Conservation (phyloP, 2,888 invertebrate genomes). For the Conus canariensis region DNA sequence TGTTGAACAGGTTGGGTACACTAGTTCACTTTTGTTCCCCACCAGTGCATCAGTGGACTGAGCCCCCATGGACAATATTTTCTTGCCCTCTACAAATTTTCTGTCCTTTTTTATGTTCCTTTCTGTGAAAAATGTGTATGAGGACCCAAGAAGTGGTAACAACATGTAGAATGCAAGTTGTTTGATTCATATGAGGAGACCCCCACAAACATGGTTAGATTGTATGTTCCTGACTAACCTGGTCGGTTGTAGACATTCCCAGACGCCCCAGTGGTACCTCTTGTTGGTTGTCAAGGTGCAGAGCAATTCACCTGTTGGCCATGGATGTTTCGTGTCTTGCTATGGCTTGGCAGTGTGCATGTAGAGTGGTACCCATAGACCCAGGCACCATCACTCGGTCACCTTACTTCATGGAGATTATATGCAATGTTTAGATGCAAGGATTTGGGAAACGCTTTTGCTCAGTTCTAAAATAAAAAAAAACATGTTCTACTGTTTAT, state of each 20-base stretch:
- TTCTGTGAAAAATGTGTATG: too few relatives aligned
- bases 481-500: background rate
- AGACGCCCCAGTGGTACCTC: background rate
- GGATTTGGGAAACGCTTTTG: background rate
- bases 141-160: background rate
- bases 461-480: background rate
- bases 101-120: too few relatives aligned
- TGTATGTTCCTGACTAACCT: background rate
- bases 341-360: conserved; percentile 16
- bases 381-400: background rate
- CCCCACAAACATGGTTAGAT: background rate
- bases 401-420: background rate
- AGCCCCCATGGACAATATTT: too few relatives aligned
- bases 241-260: background rate
- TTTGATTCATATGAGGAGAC: background rate
- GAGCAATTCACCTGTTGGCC: background rate
- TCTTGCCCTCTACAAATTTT: too few relatives aligned
- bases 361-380: background rate
- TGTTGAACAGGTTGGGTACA: background rate
- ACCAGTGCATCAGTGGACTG: too few relatives aligned
- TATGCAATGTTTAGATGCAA: background rate
- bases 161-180: background rate
- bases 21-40: too few relatives aligned
- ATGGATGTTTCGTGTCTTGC: background rate
- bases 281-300: conserved; percentile 1